These are phyloP conservation scores for Agrotis ipsilon DNA, from an alignment of 2,888 invertebrate species.

Conservation along the genomic window DNA sequence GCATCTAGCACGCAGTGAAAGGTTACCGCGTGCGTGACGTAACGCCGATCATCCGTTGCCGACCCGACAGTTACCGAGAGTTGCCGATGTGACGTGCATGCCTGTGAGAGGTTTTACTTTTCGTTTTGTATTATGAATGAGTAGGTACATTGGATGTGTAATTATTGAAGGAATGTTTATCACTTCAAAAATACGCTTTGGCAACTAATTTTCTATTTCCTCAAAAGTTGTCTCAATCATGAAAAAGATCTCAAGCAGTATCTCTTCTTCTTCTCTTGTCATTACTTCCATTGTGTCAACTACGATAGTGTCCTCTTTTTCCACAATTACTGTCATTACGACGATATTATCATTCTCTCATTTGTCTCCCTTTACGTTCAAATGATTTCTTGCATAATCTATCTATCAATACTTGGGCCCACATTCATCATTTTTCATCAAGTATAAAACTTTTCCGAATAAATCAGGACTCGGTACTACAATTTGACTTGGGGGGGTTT, in stretches of 20 bases:
- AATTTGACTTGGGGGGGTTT: no score
- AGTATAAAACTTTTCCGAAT: neutral
- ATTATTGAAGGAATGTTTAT: conserved; percentile 3
- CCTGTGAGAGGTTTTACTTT: conserved; percentile 28
- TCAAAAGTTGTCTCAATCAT: no score
- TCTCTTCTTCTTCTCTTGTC: no score
- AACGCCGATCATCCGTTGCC: conserved; percentile 65
- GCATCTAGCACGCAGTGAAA: conserved; percentile 71
- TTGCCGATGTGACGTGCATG: conserved; percentile 35
- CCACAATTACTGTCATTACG: neutral
- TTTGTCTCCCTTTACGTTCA: neutral
- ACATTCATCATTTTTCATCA: neutral
- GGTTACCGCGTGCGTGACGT: conserved; percentile 73
- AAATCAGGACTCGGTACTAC: neutral
- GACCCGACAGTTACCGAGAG: conserved; percentile 39
- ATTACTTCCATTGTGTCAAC: neutral
- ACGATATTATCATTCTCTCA: neutral
- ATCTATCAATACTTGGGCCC: no score
- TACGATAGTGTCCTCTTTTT: no score
- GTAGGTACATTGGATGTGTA: neutral
- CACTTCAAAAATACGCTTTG: neutral
- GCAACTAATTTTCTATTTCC: no score
- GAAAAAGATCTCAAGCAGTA: no score
- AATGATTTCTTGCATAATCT: neutral
- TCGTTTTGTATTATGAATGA: conserved; percentile 18